phyloP scores from a whole-genome alignment of 2,113 vertebrate genomes.

The Elanus axillaris region DNA sequence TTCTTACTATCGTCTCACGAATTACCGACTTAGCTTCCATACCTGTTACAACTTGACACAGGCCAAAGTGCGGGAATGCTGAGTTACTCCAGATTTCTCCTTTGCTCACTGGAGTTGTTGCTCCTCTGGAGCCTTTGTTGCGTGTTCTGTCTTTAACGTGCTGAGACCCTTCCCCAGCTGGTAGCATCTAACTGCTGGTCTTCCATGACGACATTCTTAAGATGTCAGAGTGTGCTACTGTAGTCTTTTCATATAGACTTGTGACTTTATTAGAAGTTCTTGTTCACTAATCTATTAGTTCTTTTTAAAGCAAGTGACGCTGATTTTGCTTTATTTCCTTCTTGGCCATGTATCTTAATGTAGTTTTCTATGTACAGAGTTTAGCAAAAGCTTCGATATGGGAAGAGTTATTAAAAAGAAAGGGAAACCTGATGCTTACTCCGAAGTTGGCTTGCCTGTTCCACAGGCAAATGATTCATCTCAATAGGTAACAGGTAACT shows the following conservation, averaged over 20 bases:
- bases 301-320: background rate
- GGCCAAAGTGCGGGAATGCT: background rate
- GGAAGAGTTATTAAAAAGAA: background rate
- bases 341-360: background rate
- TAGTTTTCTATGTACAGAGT: background rate
- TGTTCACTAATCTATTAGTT: background rate
- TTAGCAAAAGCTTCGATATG: background rate
- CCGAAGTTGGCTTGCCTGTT: background rate
- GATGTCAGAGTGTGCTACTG: background rate
- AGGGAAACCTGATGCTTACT: background rate
- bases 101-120: background rate
- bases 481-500: background rate
- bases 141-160: background rate
- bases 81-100: background rate
- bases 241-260: background rate
- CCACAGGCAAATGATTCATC: background rate
- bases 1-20: background rate
- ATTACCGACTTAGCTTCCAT: background rate
- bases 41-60: background rate
- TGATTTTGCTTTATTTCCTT: background rate
- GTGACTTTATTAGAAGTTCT: background rate
- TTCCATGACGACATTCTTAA: background rate
- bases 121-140: background rate
- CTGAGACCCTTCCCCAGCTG: background rate
- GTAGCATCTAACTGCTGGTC: background rate